phyloP scores from a whole-genome alignment of 2,797 vertebrate genomes.

The Schizopygopsis malacanthus region DNA sequence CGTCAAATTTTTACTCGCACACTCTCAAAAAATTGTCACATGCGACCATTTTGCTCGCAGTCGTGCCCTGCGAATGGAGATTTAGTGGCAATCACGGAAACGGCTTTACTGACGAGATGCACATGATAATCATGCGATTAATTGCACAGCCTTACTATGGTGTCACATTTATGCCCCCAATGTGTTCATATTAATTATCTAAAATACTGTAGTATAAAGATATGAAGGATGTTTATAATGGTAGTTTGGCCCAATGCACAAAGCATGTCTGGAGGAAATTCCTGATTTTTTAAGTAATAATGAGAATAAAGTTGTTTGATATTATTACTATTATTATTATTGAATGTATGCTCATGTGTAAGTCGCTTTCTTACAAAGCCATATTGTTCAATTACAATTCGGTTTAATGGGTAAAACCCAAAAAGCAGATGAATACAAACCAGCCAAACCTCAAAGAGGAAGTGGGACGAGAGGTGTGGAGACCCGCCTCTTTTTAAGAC shows the following conservation, averaged over 20 bases:
- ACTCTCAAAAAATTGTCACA: too few relatives aligned
- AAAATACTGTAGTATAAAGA: background rate
- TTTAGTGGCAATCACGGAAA: too few relatives aligned
- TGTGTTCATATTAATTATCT: background rate
- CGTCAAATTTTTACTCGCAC: too few relatives aligned
- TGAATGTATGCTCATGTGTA: background rate
- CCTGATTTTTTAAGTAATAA: background rate
- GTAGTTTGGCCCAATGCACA: background rate
- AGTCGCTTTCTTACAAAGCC: background rate
- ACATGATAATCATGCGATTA: too few relatives aligned
- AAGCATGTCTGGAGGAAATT: background rate
- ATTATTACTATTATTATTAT: background rate
- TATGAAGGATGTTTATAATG: background rate
- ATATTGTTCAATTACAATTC: background rate
- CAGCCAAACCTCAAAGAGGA: conserved; percentile 72
- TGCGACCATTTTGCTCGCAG: too few relatives aligned
- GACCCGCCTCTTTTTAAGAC: background rate
- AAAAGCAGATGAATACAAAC: conserved; percentile 58
- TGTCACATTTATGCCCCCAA: background rate
- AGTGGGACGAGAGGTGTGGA: conserved; percentile 70
- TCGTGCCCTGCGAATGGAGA: too few relatives aligned
- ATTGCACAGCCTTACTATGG: background rate
- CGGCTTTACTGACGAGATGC: too few relatives aligned
- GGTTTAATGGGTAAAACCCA: conserved; percentile 8
- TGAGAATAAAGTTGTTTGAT: background rate